A percentile compares a stretch with the other conserved stretches of the same genome.
Conservation (phyloP, 2,113 vertebrate genomes). For the Dendrocopos noguchii region DNA sequence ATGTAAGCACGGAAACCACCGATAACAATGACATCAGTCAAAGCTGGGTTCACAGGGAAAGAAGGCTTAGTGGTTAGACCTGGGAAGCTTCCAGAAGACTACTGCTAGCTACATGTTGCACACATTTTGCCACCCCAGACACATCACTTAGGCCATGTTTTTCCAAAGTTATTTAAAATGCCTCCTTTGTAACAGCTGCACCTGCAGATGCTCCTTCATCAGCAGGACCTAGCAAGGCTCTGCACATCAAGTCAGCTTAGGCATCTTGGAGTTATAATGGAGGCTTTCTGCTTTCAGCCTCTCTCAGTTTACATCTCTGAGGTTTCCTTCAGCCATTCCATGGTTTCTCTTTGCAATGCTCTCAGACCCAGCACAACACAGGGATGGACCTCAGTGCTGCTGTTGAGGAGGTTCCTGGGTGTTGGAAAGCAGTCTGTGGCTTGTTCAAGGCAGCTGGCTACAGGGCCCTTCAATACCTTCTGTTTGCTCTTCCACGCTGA, state of each 20-base stretch:
- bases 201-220: not conserved
- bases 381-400: not conserved
- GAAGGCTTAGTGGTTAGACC: not conserved
- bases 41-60: not conserved
- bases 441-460: not conserved
- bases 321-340: not conserved
- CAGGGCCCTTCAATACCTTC: not conserved
- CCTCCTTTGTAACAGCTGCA: not conserved
- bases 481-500: not conserved
- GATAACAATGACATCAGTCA: not conserved
- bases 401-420: not conserved
- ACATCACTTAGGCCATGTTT: not conserved
- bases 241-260: not conserved
- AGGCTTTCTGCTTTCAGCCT: not conserved
- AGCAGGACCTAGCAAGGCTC: not conserved
- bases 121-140: not conserved
- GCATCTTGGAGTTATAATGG: not conserved
- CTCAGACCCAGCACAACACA: not conserved
- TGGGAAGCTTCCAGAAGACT: not conserved
- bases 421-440: not conserved
- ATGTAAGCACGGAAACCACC: not conserved
- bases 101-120: not conserved
- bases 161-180: slow-evolving; percentile 16
- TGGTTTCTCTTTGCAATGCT: not conserved
- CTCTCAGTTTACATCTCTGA: not conserved